Conservation (phyloP, 2,888 invertebrate genomes). For the Amphipoea lucens region DNA sequence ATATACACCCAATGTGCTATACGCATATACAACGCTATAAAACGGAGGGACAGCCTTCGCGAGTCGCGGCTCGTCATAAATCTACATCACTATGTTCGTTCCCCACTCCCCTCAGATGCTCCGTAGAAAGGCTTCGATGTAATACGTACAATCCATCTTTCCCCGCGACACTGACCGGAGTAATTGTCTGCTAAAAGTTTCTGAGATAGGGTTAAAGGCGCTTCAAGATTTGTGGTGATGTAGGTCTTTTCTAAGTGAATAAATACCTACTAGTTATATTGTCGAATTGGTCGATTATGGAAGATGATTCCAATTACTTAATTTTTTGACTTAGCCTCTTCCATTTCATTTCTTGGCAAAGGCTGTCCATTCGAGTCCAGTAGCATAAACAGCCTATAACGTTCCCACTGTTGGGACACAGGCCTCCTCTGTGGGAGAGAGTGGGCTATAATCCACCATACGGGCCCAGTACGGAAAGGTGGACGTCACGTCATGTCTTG, state of each 20-base stretch:
- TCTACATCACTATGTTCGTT: conserved; percentile 69
- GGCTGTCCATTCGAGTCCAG: background rate
- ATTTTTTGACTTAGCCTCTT: background rate
- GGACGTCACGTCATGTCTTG: background rate
- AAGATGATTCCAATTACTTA: background rate
- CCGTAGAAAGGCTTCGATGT: conserved; percentile 64
- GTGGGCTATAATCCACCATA: too few relatives aligned
- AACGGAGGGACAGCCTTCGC: conserved; percentile 67
- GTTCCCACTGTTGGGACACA: background rate
- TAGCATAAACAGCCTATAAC: background rate
- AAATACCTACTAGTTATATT: background rate
- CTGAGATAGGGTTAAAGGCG: conserved; percentile 59
- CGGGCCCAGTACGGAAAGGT: background rate
- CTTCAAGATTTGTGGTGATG: conserved; percentile 46
- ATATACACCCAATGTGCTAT: conserved; percentile 57
- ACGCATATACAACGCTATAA: conserved; percentile 54
- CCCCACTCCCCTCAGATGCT: conserved; percentile 55
- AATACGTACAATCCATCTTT: conserved; percentile 78
- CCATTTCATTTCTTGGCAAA: background rate
- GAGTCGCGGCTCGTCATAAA: conserved; percentile 69
- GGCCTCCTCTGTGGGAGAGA: background rate
- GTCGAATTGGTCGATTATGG: background rate
- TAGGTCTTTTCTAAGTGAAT: conserved; percentile 10
- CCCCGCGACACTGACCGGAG: conserved; percentile 72
- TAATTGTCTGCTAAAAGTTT: conserved; percentile 76